Percentiles rank a stretch among this genome's conserved stretches.
phyloP scores from a whole-genome alignment of 2,113 vertebrate genomes.

The Siphamia tubifer region DNA sequence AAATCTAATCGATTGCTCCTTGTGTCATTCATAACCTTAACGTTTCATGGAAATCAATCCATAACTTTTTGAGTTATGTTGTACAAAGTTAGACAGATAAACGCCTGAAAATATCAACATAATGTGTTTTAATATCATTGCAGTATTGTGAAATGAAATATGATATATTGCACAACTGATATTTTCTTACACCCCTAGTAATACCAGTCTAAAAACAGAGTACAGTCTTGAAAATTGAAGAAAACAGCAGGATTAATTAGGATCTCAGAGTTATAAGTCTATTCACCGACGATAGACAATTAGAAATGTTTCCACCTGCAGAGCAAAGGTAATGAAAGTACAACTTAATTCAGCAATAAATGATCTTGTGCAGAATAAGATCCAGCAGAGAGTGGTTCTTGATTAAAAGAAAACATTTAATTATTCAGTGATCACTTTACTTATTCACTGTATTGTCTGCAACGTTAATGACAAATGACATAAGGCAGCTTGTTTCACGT shows the following conservation, averaged over 20 bases:
- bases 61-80: too few relatives aligned
- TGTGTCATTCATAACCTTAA: too few relatives aligned
- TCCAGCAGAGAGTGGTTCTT: background rate
- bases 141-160: too few relatives aligned
- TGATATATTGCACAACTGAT: too few relatives aligned
- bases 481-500: background rate
- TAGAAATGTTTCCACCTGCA: slow-evolving; percentile 9
- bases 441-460: background rate
- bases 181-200: too few relatives aligned
- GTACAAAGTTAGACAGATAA: too few relatives aligned
- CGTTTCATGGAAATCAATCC: too few relatives aligned
- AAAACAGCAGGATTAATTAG: slow-evolving; percentile 51
- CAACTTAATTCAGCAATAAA: background rate
- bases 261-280: slow-evolving; percentile 20
- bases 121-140: too few relatives aligned
- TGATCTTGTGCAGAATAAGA: background rate
- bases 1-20: too few relatives aligned
- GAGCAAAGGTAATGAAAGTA: background rate
- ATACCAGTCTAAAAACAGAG: too few relatives aligned
- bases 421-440: background rate
- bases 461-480: background rate
- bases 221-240: too few relatives aligned
- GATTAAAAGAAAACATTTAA: background rate
- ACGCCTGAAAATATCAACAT: too few relatives aligned
- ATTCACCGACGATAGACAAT: slow-evolving; percentile 36